phyloP scores from a whole-genome alignment of 2,888 invertebrate species.

The Folsomia manolachei region DNA sequence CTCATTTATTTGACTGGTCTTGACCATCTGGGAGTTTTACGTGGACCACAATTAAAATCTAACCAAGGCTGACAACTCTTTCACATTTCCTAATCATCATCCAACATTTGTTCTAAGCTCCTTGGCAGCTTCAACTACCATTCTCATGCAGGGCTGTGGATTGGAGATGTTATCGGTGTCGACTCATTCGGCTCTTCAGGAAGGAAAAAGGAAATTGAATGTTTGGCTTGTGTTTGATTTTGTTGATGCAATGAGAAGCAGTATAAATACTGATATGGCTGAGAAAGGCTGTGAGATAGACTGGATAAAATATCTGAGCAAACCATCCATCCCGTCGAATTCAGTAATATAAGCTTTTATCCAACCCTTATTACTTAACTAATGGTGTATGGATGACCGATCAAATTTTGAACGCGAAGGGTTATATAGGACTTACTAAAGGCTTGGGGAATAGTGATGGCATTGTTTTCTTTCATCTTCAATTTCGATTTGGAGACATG shows the following conservation, averaged over 20 bases:
- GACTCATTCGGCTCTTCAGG: slow-evolving; percentile 5
- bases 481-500: neutral
- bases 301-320: no score
- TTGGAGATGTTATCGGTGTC: no score
- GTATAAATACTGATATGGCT: no score
- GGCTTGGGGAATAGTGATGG: no score
- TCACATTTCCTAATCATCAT: neutral
- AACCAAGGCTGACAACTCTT: slow-evolving; percentile 12
- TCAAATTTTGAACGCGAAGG: no score
- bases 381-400: no score
- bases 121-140: neutral
- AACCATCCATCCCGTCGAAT: no score
- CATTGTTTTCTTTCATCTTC: neutral
- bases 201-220: slow-evolving; percentile 16
- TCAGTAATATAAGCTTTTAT: no score
- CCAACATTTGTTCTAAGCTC: neutral
- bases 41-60: slow-evolving; percentile 13
- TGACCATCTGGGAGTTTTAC: slow-evolving; percentile 23
- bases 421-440: no score
- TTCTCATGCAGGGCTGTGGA: neutral
- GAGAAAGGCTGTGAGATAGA: no score
- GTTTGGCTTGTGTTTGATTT: slow-evolving; percentile 7
- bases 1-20: neutral
- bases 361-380: no score
- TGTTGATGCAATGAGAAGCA: slow-evolving; percentile 15